These are phyloP conservation scores for Emmelina monodactyla DNA, from an alignment of 2,888 invertebrate genomes.

Conservation along the genomic window DNA sequence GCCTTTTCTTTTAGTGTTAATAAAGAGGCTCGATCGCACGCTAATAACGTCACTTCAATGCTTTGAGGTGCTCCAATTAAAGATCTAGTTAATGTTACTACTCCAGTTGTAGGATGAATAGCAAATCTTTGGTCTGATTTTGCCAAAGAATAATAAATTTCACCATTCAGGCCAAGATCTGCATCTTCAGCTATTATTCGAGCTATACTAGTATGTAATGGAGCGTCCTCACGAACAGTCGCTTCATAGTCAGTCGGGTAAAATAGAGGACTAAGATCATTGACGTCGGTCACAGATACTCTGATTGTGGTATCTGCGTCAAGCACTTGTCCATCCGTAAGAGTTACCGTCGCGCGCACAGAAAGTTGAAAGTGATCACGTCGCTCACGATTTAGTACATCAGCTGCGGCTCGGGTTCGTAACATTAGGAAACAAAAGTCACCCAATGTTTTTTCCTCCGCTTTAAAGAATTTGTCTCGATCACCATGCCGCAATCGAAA, in stretches of 20 bases:
- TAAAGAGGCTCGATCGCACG: slow-evolving; percentile 82
- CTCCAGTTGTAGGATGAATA: slow-evolving; percentile 91
- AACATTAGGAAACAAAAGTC: slow-evolving; percentile 94
- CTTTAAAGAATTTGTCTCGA: slow-evolving; percentile 90
- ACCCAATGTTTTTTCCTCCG: slow-evolving; percentile 87
- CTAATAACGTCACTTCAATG: slow-evolving; percentile 81
- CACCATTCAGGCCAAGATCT: slow-evolving; percentile 94
- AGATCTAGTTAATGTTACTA: slow-evolving; percentile 82
- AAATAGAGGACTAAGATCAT: slow-evolving; percentile 94
- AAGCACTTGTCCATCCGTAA: slow-evolving; percentile 63
- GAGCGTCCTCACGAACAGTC: slow-evolving; percentile 87
- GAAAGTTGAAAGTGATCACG: slow-evolving; percentile 82
- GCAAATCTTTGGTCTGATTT: slow-evolving; percentile 84
- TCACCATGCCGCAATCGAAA: slow-evolving; percentile 90
- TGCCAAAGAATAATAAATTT: slow-evolving; percentile 94
- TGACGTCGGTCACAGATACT: slow-evolving; percentile 81
- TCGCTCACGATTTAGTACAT: slow-evolving; percentile 92
- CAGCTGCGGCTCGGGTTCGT: slow-evolving; percentile 86
- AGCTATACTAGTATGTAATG: slow-evolving; percentile 81
- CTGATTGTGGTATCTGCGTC: slow-evolving; percentile 77
- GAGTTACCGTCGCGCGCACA: slow-evolving; percentile 70
- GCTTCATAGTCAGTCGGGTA: slow-evolving; percentile 88
- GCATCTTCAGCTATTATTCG: slow-evolving; percentile 92
- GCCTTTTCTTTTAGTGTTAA: slow-evolving; percentile 57
- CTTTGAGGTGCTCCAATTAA: slow-evolving; percentile 51